Evolutionary conservation across 2,113 vertebrate genomes (phyloP).

Genomic region (Upupa epops): DNA sequence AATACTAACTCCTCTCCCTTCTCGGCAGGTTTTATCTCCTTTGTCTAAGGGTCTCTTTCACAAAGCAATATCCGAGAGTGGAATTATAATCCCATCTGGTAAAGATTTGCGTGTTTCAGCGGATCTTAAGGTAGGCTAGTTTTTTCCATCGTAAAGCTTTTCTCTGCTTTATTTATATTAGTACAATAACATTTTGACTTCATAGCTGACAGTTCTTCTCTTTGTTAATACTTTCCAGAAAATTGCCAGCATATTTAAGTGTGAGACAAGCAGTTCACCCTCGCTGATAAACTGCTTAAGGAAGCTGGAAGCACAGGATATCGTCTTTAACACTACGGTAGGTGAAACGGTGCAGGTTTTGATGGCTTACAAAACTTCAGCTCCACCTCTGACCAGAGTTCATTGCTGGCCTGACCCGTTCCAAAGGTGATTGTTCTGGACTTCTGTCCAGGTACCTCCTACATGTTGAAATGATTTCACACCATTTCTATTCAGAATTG

Average conservation of each 20-base stretch:
- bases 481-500: neutral
- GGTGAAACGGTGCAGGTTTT: neutral
- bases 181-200: too few relatives aligned
- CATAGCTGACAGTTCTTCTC: neutral
- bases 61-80: conserved; percentile 58
- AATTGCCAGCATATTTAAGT: conserved; percentile 19
- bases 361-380: neutral
- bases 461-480: neutral
- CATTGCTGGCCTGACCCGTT: neutral
- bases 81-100: neutral
- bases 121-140: conserved; percentile 10
- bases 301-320: neutral
- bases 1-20: neutral
- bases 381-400: neutral
- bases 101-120: neutral
- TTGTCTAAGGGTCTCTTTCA: conserved; percentile 60
- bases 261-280: neutral
- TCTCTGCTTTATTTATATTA: too few relatives aligned
- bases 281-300: conserved; percentile 30
- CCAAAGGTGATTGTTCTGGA: neutral
- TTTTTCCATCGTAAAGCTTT: neutral
- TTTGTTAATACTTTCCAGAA: conserved; percentile 20
- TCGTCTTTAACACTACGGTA: neutral
- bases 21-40: conserved; percentile 48
- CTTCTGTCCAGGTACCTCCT: neutral